A percentile compares a stretch with the other conserved stretches of the same genome.
These are phyloP conservation scores for Hypocryptadius cinnamomeus DNA, from an alignment of 2,113 vertebrate genomes.

Conservation along the genomic window DNA sequence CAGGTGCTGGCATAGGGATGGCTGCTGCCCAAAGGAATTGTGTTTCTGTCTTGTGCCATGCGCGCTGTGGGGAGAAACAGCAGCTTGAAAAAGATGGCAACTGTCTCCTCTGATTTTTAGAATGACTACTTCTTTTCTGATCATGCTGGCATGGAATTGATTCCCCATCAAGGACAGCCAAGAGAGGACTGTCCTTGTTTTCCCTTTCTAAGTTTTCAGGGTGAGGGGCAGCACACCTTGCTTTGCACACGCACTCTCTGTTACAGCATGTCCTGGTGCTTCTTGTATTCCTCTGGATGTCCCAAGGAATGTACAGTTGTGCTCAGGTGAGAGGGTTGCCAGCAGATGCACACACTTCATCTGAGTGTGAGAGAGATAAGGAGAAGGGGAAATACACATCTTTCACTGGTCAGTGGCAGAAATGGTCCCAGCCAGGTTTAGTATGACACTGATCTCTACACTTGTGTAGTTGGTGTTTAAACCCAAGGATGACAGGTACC, in stretches of 20 bases:
- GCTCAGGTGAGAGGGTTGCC: background rate
- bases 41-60: background rate
- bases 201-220: background rate
- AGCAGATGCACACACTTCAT: background rate
- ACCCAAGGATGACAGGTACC: background rate
- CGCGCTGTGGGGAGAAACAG: background rate
- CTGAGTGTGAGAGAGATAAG: background rate
- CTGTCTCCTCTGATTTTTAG: background rate
- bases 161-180: background rate
- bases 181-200: background rate
- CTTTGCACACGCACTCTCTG: accelerated
- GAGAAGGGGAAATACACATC: background rate
- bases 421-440: background rate
- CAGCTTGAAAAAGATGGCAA: background rate
- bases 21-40: background rate
- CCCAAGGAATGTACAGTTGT: background rate
- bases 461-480: background rate
- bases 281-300: background rate
- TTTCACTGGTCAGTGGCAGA: background rate
- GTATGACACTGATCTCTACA: background rate
- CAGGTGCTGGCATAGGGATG: accelerated
- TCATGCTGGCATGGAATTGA: accelerated
- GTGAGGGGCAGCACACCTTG: background rate
- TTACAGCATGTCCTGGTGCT: accelerated
- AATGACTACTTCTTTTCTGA: background rate